A percentile compares a stretch with the other conserved stretches of the same genome.
phyloP scores from a whole-genome alignment of 2,797 vertebrate genomes.

The Notoglanidium macrostoma region DNA sequence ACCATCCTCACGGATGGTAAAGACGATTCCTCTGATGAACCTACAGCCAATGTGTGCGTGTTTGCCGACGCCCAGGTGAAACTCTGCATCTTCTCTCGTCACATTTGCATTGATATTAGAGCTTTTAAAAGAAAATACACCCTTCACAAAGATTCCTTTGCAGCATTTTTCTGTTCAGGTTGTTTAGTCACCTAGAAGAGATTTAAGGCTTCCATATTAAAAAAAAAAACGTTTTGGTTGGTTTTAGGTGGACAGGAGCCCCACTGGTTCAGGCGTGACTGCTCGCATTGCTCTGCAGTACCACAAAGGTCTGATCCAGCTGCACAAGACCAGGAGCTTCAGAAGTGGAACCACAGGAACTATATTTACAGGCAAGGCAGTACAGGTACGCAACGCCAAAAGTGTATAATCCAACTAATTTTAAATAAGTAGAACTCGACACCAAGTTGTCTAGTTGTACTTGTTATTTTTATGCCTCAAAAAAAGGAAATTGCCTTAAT shows the following conservation, averaged over 20 bases:
- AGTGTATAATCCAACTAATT: neutral
- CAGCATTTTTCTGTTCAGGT: neutral
- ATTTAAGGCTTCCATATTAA: neutral
- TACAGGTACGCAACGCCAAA: constrained; percentile 73
- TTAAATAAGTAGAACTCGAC: neutral
- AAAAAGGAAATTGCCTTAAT: neutral
- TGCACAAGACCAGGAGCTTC: constrained; percentile 86
- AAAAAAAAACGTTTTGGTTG: constrained; percentile 6
- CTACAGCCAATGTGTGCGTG: constrained; percentile 91
- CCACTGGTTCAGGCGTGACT: constrained; percentile 92
- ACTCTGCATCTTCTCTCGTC: constrained; percentile 30
- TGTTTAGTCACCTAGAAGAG: neutral
- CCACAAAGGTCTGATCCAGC: constrained; percentile 85
- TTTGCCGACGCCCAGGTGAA: constrained; percentile 93
- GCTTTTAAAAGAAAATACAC: neutral
- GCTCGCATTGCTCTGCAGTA: constrained; percentile 91
- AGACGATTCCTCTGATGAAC: constrained; percentile 80
- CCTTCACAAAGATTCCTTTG: neutral
- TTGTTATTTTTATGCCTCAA: neutral
- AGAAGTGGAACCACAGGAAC: constrained; percentile 85
- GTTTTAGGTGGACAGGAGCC: constrained; percentile 90
- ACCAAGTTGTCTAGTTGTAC: no score
- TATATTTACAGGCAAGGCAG: constrained; percentile 86
- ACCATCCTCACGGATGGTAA: constrained; percentile 94
- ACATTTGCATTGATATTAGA: neutral